Conservation (phyloP, 2,797 vertebrate genomes). For the Poeciliopsis infans region DNA sequence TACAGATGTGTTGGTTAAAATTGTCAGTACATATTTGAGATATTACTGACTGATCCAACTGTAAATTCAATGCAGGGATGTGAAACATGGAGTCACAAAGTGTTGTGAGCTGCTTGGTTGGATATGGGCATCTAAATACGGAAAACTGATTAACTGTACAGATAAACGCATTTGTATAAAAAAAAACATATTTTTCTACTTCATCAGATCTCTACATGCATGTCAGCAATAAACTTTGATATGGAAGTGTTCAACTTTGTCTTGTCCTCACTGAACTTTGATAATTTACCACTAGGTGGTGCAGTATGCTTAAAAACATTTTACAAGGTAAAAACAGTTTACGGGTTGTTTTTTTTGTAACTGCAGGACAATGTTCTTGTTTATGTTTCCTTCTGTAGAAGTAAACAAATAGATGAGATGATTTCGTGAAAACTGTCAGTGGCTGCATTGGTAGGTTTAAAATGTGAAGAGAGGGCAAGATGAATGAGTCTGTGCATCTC, state of each 20-base stretch:
- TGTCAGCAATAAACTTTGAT: constrained; percentile 98
- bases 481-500: constrained; percentile 2
- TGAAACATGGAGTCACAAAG: constrained; percentile 71
- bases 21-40: constrained; percentile 56
- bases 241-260: constrained; percentile 71
- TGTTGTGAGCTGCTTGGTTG: constrained; percentile 81
- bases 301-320: constrained; percentile 41
- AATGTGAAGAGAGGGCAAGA: not conserved
- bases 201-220: constrained; percentile 96
- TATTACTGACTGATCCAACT: constrained; percentile 76
- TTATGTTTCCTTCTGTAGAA: not conserved
- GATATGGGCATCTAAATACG: constrained; percentile 79
- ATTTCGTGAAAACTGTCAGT: not conserved
- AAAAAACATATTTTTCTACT: constrained; percentile 99
- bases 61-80: constrained; percentile 73
- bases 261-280: constrained; percentile 4
- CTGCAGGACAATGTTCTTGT: not conserved
- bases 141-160: constrained; percentile 83
- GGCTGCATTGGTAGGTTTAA: not conserved
- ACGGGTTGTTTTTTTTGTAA: not conserved
- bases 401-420: not conserved
- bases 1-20: constrained; percentile 32
- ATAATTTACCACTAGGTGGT: constrained; percentile 58
- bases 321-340: not conserved
- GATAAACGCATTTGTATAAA: constrained; percentile 91